Base-by-base conservation (phyloP, 2,797 vertebrate genomes). In the Platalea minor region DNA sequence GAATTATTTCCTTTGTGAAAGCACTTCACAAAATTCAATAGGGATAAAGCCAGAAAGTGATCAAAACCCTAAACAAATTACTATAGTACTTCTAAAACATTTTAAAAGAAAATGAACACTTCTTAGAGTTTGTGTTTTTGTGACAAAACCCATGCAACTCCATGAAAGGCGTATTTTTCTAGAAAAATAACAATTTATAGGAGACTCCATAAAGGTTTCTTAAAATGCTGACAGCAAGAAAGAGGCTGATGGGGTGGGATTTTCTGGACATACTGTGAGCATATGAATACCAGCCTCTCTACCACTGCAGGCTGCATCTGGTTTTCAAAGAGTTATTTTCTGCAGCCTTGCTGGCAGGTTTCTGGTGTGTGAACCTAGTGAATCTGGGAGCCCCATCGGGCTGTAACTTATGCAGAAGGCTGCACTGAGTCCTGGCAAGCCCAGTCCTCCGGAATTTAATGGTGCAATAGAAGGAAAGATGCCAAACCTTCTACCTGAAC, bases 401-500 rank as follows among this genome's bases (percentile, higher is more conserved):
- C 85, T 93, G 46, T 91, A 94, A 80, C 37, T 91, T 92, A 60
- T 20, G 31, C 64, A 88, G 60, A 95, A 88, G 45, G 60, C 74
- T 69, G 61, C 24, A 37, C 57, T 78, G 68, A 85, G 54, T 77
- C 53, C 91, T 97, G 87, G 57, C 85, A 92, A 96, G 69, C 37
- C 14, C 26, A 54, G 28, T 61, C 26, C 48, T 77, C 57, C 2
- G 23, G 92, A 92, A 91, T 93, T 93, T 77, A 92, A 90, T 7
- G 37, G 78, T 85, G 92, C 37, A 88, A 46, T 61, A 83, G 75
- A 85, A 92, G 87, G 87, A 96, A 93, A 89, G 17, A 15, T 64
- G 95, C 95, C 92, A 97, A 92, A 68, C 73, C 45, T 37, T 93
- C 89, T 94, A 97, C 95, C 96, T 93, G 91, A 94, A 85, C 82